Base-by-base conservation (phyloP, 1,140 invertebrate species). In the Drosophila littoralis region DNA sequence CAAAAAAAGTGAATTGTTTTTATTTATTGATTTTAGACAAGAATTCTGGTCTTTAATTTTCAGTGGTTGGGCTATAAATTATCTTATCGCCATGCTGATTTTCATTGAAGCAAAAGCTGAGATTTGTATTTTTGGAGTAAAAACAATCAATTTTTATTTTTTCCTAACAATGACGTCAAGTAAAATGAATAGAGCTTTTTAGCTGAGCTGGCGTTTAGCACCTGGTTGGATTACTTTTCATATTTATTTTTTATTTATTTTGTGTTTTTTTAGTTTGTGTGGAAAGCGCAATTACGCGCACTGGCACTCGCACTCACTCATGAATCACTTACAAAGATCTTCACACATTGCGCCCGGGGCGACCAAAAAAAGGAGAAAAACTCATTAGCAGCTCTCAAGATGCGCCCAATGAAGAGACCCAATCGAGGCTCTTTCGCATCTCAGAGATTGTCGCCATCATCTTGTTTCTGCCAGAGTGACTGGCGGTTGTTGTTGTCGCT, bases 361-460 rank as follows among this genome's bases (percentile, higher is more conserved):
- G 50, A 38, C 13, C 8, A 10, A 50, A 50, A 48, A 51, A 72
- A 77, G 6, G 3, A 28, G 22, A 77, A 77, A 69, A 77, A 84
- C 70, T 85, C 81, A 84, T 84, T 84, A 84, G 78, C 81, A 81
- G 61, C 45, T 59, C 45, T 40, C 15, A 52, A 75, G 72, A 57
- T 58, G 72, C 54, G 67, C n/a, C 33, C 54, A 52, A 35, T 58
- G 54, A 40, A 70, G 58, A 70, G 22, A 43, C 33, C 35, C 42
- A 72, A 45, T 68, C 58, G 32, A 59, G 40, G 17, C 36, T 22
- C 48, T 40, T 40, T 52, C 13, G 40, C 40, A 54, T 57, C 64
- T 45, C 36, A 22, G 46, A 69, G 58, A 61, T 61, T 61, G 58
- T 60, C 42, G 17, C 40, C 33, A 12, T 35, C 50, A 10, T 46